Evolutionary conservation across 2,797 vertebrate species (phyloP).

Genomic region (Pristis pectinata): DNA sequence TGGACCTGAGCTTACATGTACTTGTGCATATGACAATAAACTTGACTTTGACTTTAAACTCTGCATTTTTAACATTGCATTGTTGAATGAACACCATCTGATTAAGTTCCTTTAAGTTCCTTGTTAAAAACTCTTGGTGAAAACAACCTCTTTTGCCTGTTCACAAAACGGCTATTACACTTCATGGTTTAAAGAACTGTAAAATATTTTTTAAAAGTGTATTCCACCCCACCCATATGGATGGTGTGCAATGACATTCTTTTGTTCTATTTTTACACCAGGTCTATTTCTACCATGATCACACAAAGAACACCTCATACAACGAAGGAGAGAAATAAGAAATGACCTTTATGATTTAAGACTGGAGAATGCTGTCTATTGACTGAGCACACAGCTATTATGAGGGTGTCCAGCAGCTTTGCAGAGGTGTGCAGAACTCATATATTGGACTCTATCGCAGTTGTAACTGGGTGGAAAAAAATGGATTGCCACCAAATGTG

Average conservation of each 20-base stretch:
- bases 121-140: background rate
- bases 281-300: conserved; percentile 40
- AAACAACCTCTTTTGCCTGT: background rate
- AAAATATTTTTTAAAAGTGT: background rate
- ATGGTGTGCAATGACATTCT: background rate
- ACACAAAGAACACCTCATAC: conserved; percentile 40
- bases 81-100: background rate
- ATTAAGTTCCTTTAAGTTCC: background rate
- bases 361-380: background rate
- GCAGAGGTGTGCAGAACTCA: fast-evolving
- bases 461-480: background rate
- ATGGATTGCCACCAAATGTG: background rate
- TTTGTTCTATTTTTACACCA: background rate
- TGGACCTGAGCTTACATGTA: too few relatives aligned
- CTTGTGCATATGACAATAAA: too few relatives aligned
- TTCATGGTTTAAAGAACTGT: background rate
- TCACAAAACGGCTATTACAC: background rate
- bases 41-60: background rate
- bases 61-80: background rate
- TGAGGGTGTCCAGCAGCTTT: background rate
- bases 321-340: background rate
- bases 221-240: background rate
- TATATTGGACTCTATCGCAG: conserved; percentile 39
- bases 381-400: background rate
- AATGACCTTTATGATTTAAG: conserved; percentile 40